Evolutionary conservation across 1,140 invertebrate genomes (phyloP), one percentile per base, ranked within the genome.

Genomic region (Hirudo medicinalis): DNA sequence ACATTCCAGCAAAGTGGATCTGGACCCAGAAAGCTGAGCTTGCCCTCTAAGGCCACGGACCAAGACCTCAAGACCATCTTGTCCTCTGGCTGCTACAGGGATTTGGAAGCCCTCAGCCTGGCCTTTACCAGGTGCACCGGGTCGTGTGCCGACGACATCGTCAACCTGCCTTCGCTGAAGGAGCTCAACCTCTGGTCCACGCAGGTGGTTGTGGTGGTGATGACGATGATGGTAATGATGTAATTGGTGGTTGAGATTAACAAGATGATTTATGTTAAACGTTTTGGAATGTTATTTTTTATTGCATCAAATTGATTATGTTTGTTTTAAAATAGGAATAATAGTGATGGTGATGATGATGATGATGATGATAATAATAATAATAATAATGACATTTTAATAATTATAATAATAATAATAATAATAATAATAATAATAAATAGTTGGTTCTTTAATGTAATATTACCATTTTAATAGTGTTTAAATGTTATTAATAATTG

Each of bases 151-250:
- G 22, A 63, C 8, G 57, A 63, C 29, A 8, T 63, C 11, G 17
- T 63, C 29, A 22, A 63, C 20, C 57, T 63, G 57, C 22, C 57
- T 13, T 63, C 57, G 2, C 29, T 63, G 2, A 63, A 32, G 57
- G 57, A 63, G 57, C 57, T 63, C 29, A 63, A 63, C 57, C 57
- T 63, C 29, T 63, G 57, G 57, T 63, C 57, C 57, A 63, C 57
- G 1, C 57, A 63, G 57, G 57, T 63, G 8, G 19, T 22, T 11
- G 6, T 11, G 13, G 15, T 63, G 57, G 22, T 32, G 29, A 63
- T 22, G 22, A 63, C 9, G 43, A 17, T 49, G 43, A 13, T 63
- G 17, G 57, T 11, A 22, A 22, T 22, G 4, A 32, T 63, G 54
- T 57, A 63, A 63, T 63, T 63, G 2, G 54, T 32, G 57, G 22